Evolutionary conservation across 2,888 invertebrate species (phyloP).

Genomic region (Andrena haemorrhoa): DNA sequence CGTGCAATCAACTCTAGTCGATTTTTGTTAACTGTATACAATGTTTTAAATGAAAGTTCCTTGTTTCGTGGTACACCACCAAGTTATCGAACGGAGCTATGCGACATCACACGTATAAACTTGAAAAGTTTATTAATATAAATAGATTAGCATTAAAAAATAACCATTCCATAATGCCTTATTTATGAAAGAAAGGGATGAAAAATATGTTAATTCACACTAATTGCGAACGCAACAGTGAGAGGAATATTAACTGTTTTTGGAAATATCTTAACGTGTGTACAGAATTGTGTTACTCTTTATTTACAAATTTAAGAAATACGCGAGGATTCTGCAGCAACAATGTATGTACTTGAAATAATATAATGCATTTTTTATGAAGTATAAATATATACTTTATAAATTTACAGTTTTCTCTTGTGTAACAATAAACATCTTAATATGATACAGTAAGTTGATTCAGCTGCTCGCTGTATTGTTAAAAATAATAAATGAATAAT

Average conservation of each 20-base stretch:
- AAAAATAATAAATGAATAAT: conserved; percentile 32
- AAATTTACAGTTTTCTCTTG: conserved; percentile 26
- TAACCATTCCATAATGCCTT: conserved; percentile 23
- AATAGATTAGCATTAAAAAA: conserved; percentile 5
- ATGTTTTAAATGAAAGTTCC: conserved; percentile 13
- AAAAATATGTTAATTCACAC: conserved; percentile 12
- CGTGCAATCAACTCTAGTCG: conserved; percentile 45
- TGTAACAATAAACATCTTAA: conserved; percentile 26
- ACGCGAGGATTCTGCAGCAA: conserved; percentile 34
- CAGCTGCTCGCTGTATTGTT: conserved; percentile 13
- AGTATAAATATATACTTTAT: conserved; percentile 39
- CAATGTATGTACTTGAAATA: conserved; percentile 20
- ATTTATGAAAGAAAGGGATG: conserved; percentile 22
- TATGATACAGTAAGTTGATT: conserved; percentile 17
- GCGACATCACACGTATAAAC: neutral
- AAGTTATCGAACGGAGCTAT: neutral
- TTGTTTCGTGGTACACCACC: neutral
- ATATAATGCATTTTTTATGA: conserved; percentile 30
- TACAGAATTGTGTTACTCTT: conserved; percentile 29
- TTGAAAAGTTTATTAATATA: conserved; percentile 3
- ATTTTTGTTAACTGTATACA: conserved; percentile 23
- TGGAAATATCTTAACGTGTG: conserved; percentile 15
- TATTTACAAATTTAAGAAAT: conserved; percentile 37
- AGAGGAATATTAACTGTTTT: conserved; percentile 5
- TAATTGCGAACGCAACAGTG: conserved; percentile 10